Conservation (phyloP, 2,113 vertebrate species). For the Elgaria multicarinata region DNA sequence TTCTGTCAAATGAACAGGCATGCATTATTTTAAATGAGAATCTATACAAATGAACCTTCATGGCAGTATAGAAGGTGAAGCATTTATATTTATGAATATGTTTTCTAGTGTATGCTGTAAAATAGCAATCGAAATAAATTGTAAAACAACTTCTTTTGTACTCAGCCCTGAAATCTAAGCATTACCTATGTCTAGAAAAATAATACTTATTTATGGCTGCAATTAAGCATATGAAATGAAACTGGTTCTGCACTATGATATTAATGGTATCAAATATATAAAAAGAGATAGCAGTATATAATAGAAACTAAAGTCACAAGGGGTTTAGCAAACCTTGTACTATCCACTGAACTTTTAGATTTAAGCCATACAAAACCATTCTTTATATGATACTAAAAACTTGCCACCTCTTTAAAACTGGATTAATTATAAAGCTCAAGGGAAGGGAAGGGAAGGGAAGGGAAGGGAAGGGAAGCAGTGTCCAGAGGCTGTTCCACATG, state of each 20-base stretch:
- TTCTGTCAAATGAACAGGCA: neutral
- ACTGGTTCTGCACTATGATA: conserved; percentile 1
- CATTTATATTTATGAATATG: fast-evolving
- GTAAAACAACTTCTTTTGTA: conserved; percentile 9
- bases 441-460: neutral
- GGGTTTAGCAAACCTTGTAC: conserved; percentile 6
- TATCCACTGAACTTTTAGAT: neutral
- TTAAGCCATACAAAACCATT: neutral
- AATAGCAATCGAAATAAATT: neutral
- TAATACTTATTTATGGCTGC: conserved; percentile 14
- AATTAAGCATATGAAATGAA: conserved; percentile 30
- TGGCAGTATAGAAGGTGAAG: neutral
- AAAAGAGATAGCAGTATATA: neutral
- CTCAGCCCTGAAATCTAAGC: neutral
- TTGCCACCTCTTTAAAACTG: fast-evolving
- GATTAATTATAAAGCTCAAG: neutral
- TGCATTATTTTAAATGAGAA: conserved; percentile 4
- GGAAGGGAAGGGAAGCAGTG: fast-evolving
- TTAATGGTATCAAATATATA: conserved; percentile 20
- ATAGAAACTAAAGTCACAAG: neutral
- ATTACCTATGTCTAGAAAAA: neutral
- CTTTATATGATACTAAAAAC: fast-evolving
- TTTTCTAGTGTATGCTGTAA: fast-evolving
- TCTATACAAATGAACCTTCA: conserved; percentile 17
- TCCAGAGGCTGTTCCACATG: fast-evolving